Evolutionary conservation across 1,140 invertebrate species (phyloP).

Genomic region (Penaeus indicus): DNA sequence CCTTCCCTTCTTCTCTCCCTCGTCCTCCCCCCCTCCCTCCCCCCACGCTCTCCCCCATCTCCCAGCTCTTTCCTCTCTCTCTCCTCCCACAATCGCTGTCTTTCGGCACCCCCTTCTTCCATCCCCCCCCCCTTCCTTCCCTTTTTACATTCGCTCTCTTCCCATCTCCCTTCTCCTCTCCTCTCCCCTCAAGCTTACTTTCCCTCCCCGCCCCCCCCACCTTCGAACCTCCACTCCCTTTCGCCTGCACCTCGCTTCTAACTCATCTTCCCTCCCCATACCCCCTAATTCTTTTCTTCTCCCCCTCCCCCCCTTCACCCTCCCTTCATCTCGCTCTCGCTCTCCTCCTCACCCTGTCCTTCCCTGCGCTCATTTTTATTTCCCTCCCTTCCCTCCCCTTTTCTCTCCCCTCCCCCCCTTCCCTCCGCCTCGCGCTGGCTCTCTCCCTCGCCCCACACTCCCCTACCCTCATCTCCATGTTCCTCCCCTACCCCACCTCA

Average conservation of each 20-base stretch:
- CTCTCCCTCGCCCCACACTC: background rate
- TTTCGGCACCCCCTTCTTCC: background rate
- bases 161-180: no score
- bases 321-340: no score
- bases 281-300: no score
- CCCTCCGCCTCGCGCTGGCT: background rate
- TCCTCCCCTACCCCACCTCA: no score
- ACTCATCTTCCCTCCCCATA: no score
- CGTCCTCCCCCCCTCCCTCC: background rate
- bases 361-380: background rate
- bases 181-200: no score
- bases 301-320: no score
- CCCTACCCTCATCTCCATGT: no score
- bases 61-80: background rate
- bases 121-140: background rate
- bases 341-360: background rate
- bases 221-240: no score
- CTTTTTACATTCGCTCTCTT: background rate
- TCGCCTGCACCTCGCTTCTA: no score
- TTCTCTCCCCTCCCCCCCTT: background rate
- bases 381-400: background rate
- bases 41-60: background rate
- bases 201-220: no score
- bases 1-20: background rate
- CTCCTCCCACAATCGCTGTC: background rate